These are phyloP conservation scores for Dryocosmus kuriphilus DNA, from an alignment of 2,888 invertebrate genomes.

Conservation along the genomic window DNA sequence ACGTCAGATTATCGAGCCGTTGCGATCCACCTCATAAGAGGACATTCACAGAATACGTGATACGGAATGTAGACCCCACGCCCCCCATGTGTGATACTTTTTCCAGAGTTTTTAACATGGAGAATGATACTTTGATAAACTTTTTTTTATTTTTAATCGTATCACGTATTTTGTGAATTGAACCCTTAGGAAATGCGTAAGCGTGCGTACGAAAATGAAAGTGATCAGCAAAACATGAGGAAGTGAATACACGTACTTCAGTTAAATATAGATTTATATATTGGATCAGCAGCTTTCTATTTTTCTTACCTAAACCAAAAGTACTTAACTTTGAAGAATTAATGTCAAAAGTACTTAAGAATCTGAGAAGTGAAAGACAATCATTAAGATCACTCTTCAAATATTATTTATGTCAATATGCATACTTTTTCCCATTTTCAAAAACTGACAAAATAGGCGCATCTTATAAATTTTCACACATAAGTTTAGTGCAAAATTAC, in stretches of 20 bases:
- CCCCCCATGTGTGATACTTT: too few relatives aligned
- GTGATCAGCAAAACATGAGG: slow-evolving; percentile 45
- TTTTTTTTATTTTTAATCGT: too few relatives aligned
- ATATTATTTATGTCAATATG: too few relatives aligned
- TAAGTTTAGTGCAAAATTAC: background rate
- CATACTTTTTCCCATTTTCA: background rate
- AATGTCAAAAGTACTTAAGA: too few relatives aligned
- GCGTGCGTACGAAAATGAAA: slow-evolving; percentile 53
- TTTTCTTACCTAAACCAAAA: background rate
- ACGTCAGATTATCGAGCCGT: background rate
- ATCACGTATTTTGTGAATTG: too few relatives aligned
- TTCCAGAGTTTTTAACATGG: too few relatives aligned
- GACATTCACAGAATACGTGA: too few relatives aligned
- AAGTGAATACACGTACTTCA: slow-evolving; percentile 28
- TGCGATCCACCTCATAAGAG: background rate
- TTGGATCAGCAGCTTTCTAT: slow-evolving; percentile 28
- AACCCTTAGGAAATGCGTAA: slow-evolving; percentile 24
- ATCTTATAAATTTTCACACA: background rate
- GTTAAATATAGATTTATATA: slow-evolving; percentile 12
- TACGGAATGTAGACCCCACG: too few relatives aligned
- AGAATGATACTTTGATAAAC: too few relatives aligned
- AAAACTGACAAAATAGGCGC: background rate
- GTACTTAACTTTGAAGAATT: too few relatives aligned
- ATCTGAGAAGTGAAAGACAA: too few relatives aligned
- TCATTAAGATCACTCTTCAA: too few relatives aligned